Evolutionary conservation across 2,888 invertebrate genomes (phyloP).

Genomic region (Arrhopalites spinosus): DNA sequence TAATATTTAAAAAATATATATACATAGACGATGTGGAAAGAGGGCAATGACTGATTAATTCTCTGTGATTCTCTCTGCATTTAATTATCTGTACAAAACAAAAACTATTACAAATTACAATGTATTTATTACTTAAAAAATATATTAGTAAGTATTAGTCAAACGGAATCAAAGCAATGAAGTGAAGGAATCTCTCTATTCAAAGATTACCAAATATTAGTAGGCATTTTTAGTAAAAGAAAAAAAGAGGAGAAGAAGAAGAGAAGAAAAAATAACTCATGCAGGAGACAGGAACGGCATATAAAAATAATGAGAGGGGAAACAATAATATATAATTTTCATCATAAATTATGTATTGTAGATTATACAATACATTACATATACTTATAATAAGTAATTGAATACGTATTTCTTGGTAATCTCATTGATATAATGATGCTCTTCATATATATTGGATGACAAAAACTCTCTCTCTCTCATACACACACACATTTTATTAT

Average conservation of each 20-base stretch:
- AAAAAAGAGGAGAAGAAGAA: too few species aligned
- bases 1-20: neutral
- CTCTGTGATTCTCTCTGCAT: constrained; percentile 57
- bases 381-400: too few species aligned
- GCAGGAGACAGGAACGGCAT: too few species aligned
- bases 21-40: constrained; percentile 11
- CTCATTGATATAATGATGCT: constrained; percentile 12
- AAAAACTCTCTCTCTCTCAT: neutral
- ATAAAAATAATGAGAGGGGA: neutral
- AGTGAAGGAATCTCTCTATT: constrained; percentile 35
- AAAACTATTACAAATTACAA: constrained; percentile 28
- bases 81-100: constrained; percentile 41
- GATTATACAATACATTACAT: too few species aligned
- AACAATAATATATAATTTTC: constrained; percentile 6
- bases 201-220: constrained; percentile 19
- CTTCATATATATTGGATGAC: neutral
- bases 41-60: constrained; percentile 51
- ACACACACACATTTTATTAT: constrained; percentile 4
- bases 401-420: constrained; percentile 3
- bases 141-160: constrained; percentile 26
- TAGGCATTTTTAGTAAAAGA: too few species aligned
- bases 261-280: too few species aligned
- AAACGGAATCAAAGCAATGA: constrained; percentile 25
- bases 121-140: constrained; percentile 33
- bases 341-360: neutral